These are phyloP conservation scores for Metellina segmentata DNA, from an alignment of 2,888 invertebrate species.

Conservation along the genomic window DNA sequence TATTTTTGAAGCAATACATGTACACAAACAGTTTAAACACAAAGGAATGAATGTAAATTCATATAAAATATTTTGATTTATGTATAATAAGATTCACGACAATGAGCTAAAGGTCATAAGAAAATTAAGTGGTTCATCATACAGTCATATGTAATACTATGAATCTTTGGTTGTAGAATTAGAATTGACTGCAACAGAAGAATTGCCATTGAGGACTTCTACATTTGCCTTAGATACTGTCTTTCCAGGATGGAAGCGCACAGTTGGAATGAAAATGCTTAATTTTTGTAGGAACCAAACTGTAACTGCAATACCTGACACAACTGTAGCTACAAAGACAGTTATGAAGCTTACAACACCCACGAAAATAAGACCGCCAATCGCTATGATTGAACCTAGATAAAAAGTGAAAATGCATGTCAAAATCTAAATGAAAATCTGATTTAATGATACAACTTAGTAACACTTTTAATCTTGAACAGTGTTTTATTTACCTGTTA, in stretches of 20 bases:
- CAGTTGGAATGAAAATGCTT: not conserved
- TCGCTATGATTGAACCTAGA: slow-evolving; percentile 64
- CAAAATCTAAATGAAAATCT: too few species aligned
- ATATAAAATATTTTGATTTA: slow-evolving; percentile 11
- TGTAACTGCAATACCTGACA: slow-evolving; percentile 40
- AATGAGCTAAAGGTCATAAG: slow-evolving; percentile 20
- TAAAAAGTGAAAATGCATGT: not conserved
- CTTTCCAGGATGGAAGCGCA: not conserved
- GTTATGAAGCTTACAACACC: slow-evolving; percentile 65
- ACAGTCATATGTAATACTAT: not conserved
- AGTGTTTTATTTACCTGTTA: too few species aligned
- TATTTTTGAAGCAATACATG: too few species aligned
- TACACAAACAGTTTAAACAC: too few species aligned
- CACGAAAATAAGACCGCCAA: slow-evolving; percentile 66
- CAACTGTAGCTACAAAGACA: slow-evolving; percentile 41
- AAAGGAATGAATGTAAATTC: not conserved
- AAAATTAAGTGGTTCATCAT: slow-evolving; percentile 35
- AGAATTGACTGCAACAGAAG: too few species aligned
- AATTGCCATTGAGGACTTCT: too few species aligned
- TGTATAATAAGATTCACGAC: not conserved
- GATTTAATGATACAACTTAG: too few species aligned
- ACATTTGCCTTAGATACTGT: too few species aligned
- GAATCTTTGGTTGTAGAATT: not conserved
- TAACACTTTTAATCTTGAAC: too few species aligned
- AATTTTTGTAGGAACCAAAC: slow-evolving; percentile 25